Conservation (phyloP, 53 echinoderm and acorn worm genomes). For the Holothuria leucospilota region DNA sequence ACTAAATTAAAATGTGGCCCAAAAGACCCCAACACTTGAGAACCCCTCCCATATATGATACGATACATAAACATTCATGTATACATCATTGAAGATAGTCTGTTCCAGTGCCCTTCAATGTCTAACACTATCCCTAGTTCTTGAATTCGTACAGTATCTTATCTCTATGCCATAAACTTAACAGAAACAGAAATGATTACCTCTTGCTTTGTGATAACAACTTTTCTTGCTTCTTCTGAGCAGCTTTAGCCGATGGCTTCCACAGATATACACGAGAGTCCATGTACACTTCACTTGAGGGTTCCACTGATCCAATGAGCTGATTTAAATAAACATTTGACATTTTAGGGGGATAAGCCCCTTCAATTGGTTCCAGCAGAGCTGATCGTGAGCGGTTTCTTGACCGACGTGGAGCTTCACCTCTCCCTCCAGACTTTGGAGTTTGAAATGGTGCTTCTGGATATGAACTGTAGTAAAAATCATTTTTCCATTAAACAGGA, state of each 20-base stretch:
- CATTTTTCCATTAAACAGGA: neutral
- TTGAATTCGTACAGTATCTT: no score
- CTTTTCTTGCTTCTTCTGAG: constrained; percentile 3
- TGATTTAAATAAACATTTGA: constrained; percentile 21
- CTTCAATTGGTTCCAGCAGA: constrained; percentile 26
- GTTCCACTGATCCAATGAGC: constrained; percentile 2
- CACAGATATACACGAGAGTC: constrained; percentile 15
- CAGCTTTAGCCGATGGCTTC: constrained; percentile 28
- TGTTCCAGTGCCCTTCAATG: no score
- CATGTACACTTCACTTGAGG: constrained; percentile 19
- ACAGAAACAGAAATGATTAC: neutral
- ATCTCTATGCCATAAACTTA: neutral
- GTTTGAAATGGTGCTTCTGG: neutral
- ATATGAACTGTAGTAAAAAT: neutral
- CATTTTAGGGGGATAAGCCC: neutral
- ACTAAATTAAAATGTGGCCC: no score
- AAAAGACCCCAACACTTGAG: no score
- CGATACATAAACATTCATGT: no score
- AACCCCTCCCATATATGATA: no score
- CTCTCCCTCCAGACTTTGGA: neutral
- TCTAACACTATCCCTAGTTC: no score
- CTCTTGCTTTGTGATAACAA: neutral
- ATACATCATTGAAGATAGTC: no score
- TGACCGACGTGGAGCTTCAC: neutral
- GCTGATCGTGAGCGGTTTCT: constrained; percentile 10